A percentile compares a stretch with the other conserved stretches of the same genome.
Evolutionary conservation across 2,113 vertebrate species (phyloP).

Genomic region (Myotis davidii): DNA sequence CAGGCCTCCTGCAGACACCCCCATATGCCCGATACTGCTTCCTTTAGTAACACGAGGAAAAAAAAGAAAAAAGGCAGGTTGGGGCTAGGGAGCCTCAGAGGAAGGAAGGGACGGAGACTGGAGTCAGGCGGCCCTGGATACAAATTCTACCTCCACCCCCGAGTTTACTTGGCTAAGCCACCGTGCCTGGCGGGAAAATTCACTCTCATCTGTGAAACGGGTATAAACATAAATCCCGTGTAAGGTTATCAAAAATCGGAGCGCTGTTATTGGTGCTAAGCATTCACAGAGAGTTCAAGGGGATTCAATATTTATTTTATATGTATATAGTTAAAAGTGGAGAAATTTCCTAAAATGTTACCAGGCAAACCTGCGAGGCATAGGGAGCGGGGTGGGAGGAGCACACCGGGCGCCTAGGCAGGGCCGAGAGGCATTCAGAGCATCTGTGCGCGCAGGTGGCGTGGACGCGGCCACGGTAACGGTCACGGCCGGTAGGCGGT

Average conservation of each 20-base stretch:
- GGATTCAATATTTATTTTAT: not conserved
- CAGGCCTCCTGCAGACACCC: no score
- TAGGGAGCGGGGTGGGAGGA: not conserved
- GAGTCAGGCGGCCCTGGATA: not conserved
- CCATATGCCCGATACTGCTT: not conserved
- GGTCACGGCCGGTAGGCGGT: not conserved
- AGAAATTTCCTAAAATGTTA: not conserved
- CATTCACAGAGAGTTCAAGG: not conserved
- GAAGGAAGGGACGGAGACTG: not conserved
- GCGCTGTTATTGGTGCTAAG: not conserved
- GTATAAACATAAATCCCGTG: not conserved
- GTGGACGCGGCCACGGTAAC: not conserved
- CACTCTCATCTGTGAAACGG: not conserved
- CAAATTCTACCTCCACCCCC: not conserved
- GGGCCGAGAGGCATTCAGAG: not conserved
- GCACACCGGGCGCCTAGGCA: rapidly evolving
- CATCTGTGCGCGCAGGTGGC: not conserved
- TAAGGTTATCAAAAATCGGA: not conserved
- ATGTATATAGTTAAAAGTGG: not conserved
- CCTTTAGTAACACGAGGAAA: not conserved
- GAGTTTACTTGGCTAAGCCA: not conserved
- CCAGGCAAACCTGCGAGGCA: no score
- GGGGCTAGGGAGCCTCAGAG: rapidly evolving
- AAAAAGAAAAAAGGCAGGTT: not conserved
- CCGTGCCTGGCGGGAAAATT: not conserved